A percentile compares a stretch with the other conserved stretches of the same genome.
phyloP scores from a whole-genome alignment of 2,113 vertebrate genomes.

The Octodon degus region DNA sequence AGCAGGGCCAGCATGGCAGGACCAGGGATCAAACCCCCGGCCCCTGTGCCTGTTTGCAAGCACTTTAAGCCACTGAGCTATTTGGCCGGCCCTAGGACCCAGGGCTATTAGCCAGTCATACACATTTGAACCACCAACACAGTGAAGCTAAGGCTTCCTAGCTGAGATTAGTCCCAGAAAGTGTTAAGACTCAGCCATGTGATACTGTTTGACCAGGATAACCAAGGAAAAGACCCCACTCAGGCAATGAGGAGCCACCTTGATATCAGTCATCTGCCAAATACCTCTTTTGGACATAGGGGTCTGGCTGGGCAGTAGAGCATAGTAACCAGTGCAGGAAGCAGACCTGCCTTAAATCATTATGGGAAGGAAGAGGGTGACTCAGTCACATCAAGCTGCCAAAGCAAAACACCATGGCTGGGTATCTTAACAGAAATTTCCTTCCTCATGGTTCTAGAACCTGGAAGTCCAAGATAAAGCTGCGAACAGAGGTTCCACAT shows the following conservation, averaged over 20 bases:
- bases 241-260: not conserved
- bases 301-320: not conserved
- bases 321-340: not conserved
- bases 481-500: not conserved
- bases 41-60: too few relatives aligned
- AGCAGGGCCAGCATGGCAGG: too few relatives aligned
- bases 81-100: too few relatives aligned
- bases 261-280: not conserved
- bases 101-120: not conserved
- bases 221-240: not conserved
- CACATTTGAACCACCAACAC: not conserved
- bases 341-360: not conserved
- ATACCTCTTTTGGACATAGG: not conserved
- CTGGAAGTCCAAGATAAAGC: not conserved
- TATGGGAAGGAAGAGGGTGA: not conserved
- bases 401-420: not conserved
- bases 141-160: not conserved
- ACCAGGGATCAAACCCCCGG: too few relatives aligned
- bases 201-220: not conserved
- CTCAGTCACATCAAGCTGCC: not conserved
- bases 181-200: not conserved
- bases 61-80: too few relatives aligned
- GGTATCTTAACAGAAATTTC: not conserved
- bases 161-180: not conserved
- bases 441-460: not conserved